Percentiles rank a stretch among this genome's conserved stretches.
phyloP scores from a whole-genome alignment of 2,888 invertebrate genomes.

The Zele albiditarsus region DNA sequence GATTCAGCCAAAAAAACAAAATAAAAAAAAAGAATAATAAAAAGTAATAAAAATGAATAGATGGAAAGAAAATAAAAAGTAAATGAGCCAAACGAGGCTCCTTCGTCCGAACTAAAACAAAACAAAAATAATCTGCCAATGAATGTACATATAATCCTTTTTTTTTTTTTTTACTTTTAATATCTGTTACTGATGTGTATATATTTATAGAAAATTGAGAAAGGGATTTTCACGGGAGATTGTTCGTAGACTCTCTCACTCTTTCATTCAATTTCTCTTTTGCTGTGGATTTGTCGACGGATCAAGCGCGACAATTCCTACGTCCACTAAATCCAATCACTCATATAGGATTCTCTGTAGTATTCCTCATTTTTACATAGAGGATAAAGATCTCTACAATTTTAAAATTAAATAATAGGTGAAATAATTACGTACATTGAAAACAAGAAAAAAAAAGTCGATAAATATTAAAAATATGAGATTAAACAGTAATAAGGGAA shows the following conservation, averaged over 20 bases:
- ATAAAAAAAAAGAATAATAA: conserved; percentile 2
- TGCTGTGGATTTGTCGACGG: conserved; percentile 26
- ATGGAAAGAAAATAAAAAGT: conserved; percentile 12
- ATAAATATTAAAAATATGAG: conserved; percentile 19
- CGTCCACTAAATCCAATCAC: conserved; percentile 20
- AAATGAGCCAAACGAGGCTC: conserved; percentile 35
- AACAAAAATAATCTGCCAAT: conserved; percentile 61
- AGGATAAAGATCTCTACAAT: conserved; percentile 27
- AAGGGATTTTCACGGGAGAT: conserved; percentile 35
- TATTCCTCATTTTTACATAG: conserved; percentile 24
- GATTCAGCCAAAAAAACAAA: conserved; percentile 28
- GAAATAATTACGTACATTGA: conserved; percentile 32
- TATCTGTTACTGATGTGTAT: conserved; percentile 50
- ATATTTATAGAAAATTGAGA: conserved; percentile 51
- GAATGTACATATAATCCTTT: conserved; percentile 62
- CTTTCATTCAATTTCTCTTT: conserved; percentile 38
- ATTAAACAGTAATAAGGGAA: conserved; percentile 37
- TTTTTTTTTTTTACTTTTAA: conserved; percentile 47
- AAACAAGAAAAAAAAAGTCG: conserved; percentile 22
- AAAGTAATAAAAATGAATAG: conserved; percentile 29
- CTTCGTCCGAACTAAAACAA: conserved; percentile 34
- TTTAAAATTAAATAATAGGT: conserved; percentile 27
- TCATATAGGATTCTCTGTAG: conserved; percentile 30
- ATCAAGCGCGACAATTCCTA: conserved; percentile 3
- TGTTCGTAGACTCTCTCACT: background rate